A percentile compares a stretch with the other conserved stretches of the same genome.
Evolutionary conservation across 2,888 invertebrate species (phyloP).

Genomic region (Andrena minutula): DNA sequence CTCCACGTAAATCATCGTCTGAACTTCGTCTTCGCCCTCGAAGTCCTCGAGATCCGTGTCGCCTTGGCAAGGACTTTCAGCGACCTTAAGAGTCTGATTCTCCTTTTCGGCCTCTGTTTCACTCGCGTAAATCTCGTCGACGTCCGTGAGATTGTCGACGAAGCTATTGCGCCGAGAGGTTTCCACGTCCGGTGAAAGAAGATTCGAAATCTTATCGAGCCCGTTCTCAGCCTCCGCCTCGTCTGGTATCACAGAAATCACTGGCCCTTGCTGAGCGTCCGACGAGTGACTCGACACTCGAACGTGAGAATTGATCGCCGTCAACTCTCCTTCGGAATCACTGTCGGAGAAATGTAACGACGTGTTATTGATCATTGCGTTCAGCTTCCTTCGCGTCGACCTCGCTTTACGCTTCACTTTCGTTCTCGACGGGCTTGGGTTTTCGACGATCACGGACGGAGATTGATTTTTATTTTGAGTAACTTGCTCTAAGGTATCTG

Average conservation of each 20-base stretch:
- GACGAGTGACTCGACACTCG: conserved; percentile 42
- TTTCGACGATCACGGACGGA: background rate
- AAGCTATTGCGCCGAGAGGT: conserved; percentile 72
- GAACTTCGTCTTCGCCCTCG: conserved; percentile 79
- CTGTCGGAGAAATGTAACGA: conserved; percentile 83
- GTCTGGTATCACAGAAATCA: conserved; percentile 79
- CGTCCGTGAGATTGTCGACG: conserved; percentile 80
- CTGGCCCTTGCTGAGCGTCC: conserved; percentile 67
- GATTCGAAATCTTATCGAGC: conserved; percentile 18
- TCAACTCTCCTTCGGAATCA: conserved; percentile 83
- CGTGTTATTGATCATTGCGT: conserved; percentile 81
- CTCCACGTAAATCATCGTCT: conserved; percentile 72
- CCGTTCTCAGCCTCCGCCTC: conserved; percentile 39
- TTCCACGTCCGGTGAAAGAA: conserved; percentile 56
- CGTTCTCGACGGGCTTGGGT: conserved; percentile 29
- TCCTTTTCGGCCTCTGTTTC: conserved; percentile 73
- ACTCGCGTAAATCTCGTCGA: conserved; percentile 82
- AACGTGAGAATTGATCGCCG: conserved; percentile 63
- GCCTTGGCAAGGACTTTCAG: conserved; percentile 69
- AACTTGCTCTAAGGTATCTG: conserved; percentile 63
- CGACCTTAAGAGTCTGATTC: conserved; percentile 62
- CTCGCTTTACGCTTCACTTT: conserved; percentile 81
- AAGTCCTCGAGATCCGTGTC: conserved; percentile 83
- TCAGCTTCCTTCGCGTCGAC: conserved; percentile 79
- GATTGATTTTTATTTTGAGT: conserved; percentile 49